Evolutionary conservation across 2,888 invertebrate genomes (phyloP).

Genomic region (Hydriomena furcata): DNA sequence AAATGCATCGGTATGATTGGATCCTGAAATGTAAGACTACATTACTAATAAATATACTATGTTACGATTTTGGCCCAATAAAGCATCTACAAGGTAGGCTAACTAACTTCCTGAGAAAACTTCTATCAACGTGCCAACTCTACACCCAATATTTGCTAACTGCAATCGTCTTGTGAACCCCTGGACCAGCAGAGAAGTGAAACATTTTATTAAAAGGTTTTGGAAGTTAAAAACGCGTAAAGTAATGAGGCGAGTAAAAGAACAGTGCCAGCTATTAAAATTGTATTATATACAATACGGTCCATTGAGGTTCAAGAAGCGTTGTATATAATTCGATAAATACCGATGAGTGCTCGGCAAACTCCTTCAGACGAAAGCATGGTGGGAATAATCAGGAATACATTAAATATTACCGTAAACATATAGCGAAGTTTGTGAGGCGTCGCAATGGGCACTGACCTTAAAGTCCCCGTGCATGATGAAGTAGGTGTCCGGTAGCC

Average conservation of each 20-base stretch:
- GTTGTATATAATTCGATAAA: constrained; percentile 65
- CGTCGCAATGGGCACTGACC: constrained; percentile 52
- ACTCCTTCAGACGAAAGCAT: constrained; percentile 70
- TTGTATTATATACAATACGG: constrained; percentile 57
- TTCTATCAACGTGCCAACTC: constrained; percentile 36
- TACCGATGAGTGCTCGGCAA: constrained; percentile 71
- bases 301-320: constrained; percentile 60
- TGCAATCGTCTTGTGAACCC: constrained; percentile 45
- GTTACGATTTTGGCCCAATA: constrained; percentile 21
- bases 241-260: constrained; percentile 46
- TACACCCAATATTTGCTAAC: constrained; percentile 44
- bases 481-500: constrained; percentile 97
- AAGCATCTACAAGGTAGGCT: constrained; percentile 37
- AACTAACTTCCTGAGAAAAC: constrained; percentile 37
- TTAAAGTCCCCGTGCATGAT: constrained; percentile 98
- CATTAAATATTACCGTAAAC: constrained; percentile 49
- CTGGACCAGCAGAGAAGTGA: constrained; percentile 48
- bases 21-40: constrained; percentile 81
- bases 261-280: constrained; percentile 58
- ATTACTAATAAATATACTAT: constrained; percentile 30
- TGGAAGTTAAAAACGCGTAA: constrained; percentile 35
- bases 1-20: constrained; percentile 97
- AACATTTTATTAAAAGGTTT: constrained; percentile 35
- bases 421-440: constrained; percentile 32
- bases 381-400: constrained; percentile 63